Evolutionary conservation across 2,113 vertebrate species (phyloP).

Genomic region (Pygathrix nemaeus): DNA sequence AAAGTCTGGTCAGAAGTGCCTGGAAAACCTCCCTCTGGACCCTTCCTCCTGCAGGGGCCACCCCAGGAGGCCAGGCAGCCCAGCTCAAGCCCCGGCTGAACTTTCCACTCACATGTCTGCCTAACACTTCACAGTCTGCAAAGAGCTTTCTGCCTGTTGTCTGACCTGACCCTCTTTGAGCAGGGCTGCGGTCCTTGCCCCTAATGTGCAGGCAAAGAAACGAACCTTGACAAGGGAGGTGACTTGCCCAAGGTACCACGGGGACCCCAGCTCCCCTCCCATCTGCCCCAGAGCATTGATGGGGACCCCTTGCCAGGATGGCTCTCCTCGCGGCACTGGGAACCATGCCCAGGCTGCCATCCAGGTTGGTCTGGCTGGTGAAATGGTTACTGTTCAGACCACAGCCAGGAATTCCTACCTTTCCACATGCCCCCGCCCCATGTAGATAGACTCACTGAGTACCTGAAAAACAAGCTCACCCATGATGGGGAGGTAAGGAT

Average conservation of each 20-base stretch:
- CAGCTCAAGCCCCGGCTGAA: accelerated
- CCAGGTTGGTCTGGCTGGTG: background rate
- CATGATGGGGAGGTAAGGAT: background rate
- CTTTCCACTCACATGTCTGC: background rate
- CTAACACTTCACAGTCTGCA: background rate
- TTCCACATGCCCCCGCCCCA: background rate
- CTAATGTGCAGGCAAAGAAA: background rate
- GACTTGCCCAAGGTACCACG: accelerated
- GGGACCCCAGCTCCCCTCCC: background rate
- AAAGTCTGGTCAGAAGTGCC: accelerated
- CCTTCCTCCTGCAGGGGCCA: background rate
- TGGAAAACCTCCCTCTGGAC: background rate
- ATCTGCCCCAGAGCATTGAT: accelerated
- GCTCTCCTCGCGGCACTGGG: background rate
- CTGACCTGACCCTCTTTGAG: background rate
- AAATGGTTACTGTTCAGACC: background rate
- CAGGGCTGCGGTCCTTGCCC: background rate
- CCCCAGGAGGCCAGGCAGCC: background rate
- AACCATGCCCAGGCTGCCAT: background rate
- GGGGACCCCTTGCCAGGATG: background rate
- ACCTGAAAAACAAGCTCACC: background rate
- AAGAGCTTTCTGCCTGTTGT: background rate
- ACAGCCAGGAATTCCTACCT: background rate
- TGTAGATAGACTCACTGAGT: background rate
- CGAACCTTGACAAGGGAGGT: background rate